Percentiles rank a stretch among this genome's conserved stretches.
Evolutionary conservation across 2,113 vertebrate species (phyloP).

Genomic region (Sebastes fasciatus): DNA sequence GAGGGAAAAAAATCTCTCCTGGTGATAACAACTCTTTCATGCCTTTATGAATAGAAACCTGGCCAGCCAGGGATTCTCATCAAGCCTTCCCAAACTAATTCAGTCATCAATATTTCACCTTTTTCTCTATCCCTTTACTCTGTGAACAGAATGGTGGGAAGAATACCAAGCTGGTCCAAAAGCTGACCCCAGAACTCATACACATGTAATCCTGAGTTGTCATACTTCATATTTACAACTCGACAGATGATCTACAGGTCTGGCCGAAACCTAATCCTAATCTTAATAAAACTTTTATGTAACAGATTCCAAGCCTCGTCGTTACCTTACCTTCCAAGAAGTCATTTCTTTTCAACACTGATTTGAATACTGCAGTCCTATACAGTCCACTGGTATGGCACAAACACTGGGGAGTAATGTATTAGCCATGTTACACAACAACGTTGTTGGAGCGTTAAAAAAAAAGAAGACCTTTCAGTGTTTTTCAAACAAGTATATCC

Average conservation of each 20-base stretch:
- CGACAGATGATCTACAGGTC: slow-evolving; percentile 6
- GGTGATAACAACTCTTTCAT: slow-evolving; percentile 40
- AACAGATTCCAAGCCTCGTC: slow-evolving; percentile 27
- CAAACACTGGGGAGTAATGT: slow-evolving; percentile 36
- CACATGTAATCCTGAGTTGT: slow-evolving; percentile 35
- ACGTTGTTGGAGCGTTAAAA: not conserved
- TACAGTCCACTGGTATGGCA: not conserved
- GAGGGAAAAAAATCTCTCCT: slow-evolving; percentile 18
- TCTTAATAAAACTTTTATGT: slow-evolving; percentile 7
- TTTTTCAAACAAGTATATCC: slow-evolving; percentile 10
- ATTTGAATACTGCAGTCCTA: slow-evolving; percentile 62
- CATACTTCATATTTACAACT: slow-evolving; percentile 49
- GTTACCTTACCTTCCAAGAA: slow-evolving; percentile 8
- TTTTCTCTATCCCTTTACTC: slow-evolving; percentile 41
- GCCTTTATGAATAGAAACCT: slow-evolving; percentile 68
- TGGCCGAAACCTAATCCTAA: slow-evolving; percentile 6
- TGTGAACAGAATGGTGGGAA: slow-evolving; percentile 3
- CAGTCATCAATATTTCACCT: slow-evolving; percentile 42
- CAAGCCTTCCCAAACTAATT: slow-evolving; percentile 38
- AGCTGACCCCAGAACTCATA: slow-evolving; percentile 19
- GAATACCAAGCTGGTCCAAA: slow-evolving; percentile 9
- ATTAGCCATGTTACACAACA: slow-evolving; percentile 65
- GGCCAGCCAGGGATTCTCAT: slow-evolving; percentile 83
- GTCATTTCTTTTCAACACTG: slow-evolving; percentile 31
- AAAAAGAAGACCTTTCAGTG: slow-evolving; percentile 29